Evolutionary conservation across 1,140 invertebrate genomes (phyloP).

Genomic region (Sitobion miscanthi): DNA sequence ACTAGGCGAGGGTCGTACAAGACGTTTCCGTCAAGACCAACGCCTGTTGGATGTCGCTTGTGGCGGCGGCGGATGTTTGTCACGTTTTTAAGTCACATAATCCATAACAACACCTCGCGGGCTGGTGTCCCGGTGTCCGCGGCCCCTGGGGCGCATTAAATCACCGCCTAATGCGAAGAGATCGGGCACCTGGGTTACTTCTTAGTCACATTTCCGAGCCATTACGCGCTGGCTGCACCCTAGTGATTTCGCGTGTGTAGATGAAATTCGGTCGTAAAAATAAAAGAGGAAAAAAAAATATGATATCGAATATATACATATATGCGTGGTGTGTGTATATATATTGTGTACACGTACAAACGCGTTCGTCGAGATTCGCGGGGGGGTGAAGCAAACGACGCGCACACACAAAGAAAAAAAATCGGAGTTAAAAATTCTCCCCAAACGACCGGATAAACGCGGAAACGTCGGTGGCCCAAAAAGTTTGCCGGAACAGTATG

Average conservation of each 20-base stretch:
- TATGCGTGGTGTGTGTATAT: too few relatives aligned
- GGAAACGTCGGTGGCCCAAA: neutral
- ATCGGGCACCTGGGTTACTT: conserved; percentile 53
- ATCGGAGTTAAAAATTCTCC: neutral
- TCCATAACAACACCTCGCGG: neutral
- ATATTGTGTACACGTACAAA: neutral
- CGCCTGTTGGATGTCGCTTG: neutral
- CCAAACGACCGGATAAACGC: neutral
- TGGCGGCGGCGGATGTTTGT: conserved; percentile 14
- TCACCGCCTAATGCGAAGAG: conserved; percentile 34
- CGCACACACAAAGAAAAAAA: neutral
- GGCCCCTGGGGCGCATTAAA: conserved; percentile 32
- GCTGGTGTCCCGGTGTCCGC: neutral
- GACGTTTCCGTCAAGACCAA: conserved; percentile 39
- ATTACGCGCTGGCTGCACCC: conserved; percentile 41
- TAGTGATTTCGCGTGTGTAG: neutral
- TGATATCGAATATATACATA: neutral
- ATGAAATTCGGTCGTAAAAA: conserved; percentile 32
- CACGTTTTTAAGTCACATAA: conserved; percentile 45
- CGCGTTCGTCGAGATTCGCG: neutral
- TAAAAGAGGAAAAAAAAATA: neutral
- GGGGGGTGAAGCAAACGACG: neutral
- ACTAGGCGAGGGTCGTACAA: neutral
- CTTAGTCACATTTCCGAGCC: conserved; percentile 51
- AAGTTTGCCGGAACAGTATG: conserved; percentile 33